phyloP scores from a whole-genome alignment of 1,140 invertebrate genomes.

The Aleiodes sp. region DNA sequence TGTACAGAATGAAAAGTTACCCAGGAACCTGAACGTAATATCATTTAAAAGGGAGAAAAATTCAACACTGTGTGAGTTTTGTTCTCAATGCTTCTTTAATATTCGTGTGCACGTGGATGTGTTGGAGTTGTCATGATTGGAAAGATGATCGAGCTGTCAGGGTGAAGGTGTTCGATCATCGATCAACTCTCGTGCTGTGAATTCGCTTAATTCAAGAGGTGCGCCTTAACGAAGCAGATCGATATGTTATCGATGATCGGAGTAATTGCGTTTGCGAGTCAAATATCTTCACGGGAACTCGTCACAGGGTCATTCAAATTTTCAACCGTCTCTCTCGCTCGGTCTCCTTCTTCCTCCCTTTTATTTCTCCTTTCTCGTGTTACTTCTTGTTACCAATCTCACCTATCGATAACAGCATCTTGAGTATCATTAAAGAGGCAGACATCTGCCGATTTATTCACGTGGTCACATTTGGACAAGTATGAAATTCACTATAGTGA shows the following conservation, averaged over 20 bases:
- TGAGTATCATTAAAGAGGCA: slow-evolving; percentile 29
- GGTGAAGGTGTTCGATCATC: slow-evolving; percentile 26
- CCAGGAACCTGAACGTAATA: neutral
- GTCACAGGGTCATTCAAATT: neutral
- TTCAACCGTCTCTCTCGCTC: neutral
- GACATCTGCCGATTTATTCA: slow-evolving; percentile 26
- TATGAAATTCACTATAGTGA: slow-evolving; percentile 37
- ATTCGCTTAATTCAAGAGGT: slow-evolving; percentile 35
- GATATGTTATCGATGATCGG: slow-evolving; percentile 39
- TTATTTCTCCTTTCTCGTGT: neutral
- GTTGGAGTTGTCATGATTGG: slow-evolving; percentile 19
- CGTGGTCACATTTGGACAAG: neutral
- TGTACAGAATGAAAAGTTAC: neutral
- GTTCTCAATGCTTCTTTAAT: too few species aligned
- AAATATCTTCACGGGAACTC: neutral
- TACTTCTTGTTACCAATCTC: slow-evolving; percentile 38
- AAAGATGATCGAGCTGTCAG: slow-evolving; percentile 22
- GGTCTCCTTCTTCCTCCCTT: too few species aligned
- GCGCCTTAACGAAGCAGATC: slow-evolving; percentile 46
- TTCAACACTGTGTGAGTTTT: too few species aligned
- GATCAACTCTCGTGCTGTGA: slow-evolving; percentile 26
- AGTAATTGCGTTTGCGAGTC: slow-evolving; percentile 26
- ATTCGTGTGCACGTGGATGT: neutral
- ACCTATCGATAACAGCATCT: slow-evolving; percentile 38
- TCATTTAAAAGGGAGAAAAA: neutral